Evolutionary conservation across 2,888 invertebrate species (phyloP), one percentile per base, ranked within the genome.

Genomic region (Tipula lateralis): DNA sequence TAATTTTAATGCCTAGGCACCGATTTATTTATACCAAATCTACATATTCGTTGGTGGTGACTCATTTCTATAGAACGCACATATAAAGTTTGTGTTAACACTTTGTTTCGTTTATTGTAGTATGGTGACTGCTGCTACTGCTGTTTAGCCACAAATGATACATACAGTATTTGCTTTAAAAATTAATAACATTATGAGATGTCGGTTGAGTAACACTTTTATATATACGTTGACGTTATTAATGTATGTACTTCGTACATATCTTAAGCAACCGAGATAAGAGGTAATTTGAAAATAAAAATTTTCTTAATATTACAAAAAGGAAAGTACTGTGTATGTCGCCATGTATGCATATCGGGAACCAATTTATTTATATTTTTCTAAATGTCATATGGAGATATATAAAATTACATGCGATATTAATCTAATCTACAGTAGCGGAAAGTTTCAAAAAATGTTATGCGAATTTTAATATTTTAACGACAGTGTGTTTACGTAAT

Each of bases 321-420:
- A 50, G 44, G 44, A 50, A 50, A 50, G 44, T 50, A 44, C 16
- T 34, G 12, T 36, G 1, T 44, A 44, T 50, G 44, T 50, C 44
- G n/a, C 16, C 16, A 50, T 50, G 13, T 39, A 44, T 39, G 39
- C 13, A 24, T 24, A 39, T 39, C 39, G 66, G 66, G 66, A 24
- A 66, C 24, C 9, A 24, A 24, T 7, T 24, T 66, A 9, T 50
- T 19, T 19, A 19, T 50, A 19, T 16, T 19, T 7, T 5, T 66
- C 12, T 7, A 66, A 66, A 66, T 66, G 66, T 66, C 66, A 66
- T 66, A 66, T 66, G 66, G 24, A 66, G 66, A 66, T 66, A 66
- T 66, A 66, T 66, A 66, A 66, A 66, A 24, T 66, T 24, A 66
- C 66, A 66, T 66, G 24, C 66, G 66, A 66, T 66, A 66, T 66